Evolutionary conservation across 1,140 invertebrate genomes (phyloP), one percentile per base, ranked within the genome.

Genomic region (Drosophila elegans): DNA sequence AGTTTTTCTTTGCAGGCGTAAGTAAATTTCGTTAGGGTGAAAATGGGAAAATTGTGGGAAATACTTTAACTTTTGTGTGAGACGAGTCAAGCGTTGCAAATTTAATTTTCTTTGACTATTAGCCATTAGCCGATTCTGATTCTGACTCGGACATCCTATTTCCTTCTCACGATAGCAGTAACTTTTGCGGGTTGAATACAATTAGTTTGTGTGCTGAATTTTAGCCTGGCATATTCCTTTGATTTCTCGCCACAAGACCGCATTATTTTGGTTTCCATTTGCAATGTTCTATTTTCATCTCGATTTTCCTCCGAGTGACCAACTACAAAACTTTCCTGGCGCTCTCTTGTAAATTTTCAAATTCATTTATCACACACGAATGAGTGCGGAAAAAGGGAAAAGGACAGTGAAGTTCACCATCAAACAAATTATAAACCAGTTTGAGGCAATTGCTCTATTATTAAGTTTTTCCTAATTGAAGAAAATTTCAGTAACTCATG

Each of bases 251-350:
- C 75, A 62, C 69, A 63, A 66, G 59, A 82, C 82, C 83, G 75
- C 84, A 86, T 83, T 88, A 86, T 88, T 88, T 86, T 76, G 83
- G 75, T 64, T 83, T 48, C 39, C 69, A 38, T 51, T 57, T 48
- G 66, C 42, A 11, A 4, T 32, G 29, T 32, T 21, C 49, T n/a
- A 36, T 48, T 55, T 39, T 71, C 48, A 38, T 13, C 12, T 55
- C 3, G 25, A 57, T 63, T 63, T 52, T 73, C 64, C 32, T 62
- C 57, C 59, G 16, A 49, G 11, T 60, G 66, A 68, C 78, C 77
- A 63, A 80, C 62, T 52, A 61, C 39, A 42, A 74, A 75, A 80
- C 42, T 76, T 68, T 76, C 27, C 39, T n/a, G 6, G 32, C 42
- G 41, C 36, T 53, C 67, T 57, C 66, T 71, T 69, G 64, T 41